Evolutionary conservation across 2,797 vertebrate species (phyloP).

Genomic region (Lindbergichthys nudifrons): DNA sequence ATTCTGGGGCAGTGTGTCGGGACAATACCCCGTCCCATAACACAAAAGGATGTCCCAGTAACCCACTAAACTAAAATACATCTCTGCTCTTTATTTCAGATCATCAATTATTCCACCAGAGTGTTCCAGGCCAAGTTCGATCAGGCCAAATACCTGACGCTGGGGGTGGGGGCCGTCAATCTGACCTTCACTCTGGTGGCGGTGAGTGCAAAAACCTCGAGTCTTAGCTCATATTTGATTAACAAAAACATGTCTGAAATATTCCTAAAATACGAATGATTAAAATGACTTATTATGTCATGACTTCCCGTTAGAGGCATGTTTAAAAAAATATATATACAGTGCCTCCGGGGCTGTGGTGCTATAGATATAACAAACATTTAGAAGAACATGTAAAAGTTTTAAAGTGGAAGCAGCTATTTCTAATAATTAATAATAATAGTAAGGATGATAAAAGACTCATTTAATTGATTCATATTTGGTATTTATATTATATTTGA

Average conservation of each 20-base stretch:
- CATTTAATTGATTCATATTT: no score
- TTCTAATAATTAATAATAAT: no score
- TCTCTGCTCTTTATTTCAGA: slow-evolving; percentile 60
- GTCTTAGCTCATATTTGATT: background rate
- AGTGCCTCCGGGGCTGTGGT: no score
- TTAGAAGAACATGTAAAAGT: no score
- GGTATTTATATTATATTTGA: no score
- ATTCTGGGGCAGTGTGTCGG: slow-evolving; percentile 45
- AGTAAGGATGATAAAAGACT: no score
- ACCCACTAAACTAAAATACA: slow-evolving; percentile 11
- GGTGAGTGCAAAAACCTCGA: slow-evolving; percentile 56
- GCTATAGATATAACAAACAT: no score
- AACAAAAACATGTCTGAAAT: background rate
- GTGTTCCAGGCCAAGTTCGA: slow-evolving; percentile 79
- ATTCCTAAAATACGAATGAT: background rate
- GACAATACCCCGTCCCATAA: background rate
- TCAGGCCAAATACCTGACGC: slow-evolving; percentile 78
- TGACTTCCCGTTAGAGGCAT: no score
- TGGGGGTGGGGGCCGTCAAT: slow-evolving; percentile 78
- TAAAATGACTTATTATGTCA: no score
- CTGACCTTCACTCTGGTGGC: slow-evolving; percentile 82
- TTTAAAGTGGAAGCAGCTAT: no score
- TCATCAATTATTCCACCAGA: slow-evolving; percentile 84
- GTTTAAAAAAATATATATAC: no score
- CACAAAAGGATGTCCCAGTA: slow-evolving; percentile 12